Evolutionary conservation across 2,888 invertebrate species (phyloP), one percentile per base, ranked within the genome.

Genomic region (Lottia gigantea): DNA sequence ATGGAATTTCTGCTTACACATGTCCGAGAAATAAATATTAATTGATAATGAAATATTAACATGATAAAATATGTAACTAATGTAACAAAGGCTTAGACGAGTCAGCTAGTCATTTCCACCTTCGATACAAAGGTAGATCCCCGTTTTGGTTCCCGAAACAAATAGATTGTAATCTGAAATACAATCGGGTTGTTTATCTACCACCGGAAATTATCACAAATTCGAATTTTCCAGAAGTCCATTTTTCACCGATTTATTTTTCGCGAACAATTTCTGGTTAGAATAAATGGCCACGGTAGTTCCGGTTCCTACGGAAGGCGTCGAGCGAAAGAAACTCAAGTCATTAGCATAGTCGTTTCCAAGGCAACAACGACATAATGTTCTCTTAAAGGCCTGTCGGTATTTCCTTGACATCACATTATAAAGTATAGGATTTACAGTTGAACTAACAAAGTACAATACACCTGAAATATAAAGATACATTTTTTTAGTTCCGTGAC

Each of bases 331-430:
- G 47, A 68, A 31, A 63, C 68, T 68, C 31, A 68, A 23, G 64
- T 68, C 68, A 47, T 63, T 62, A 25, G 63, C 47, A 46, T 68
- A 68, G 16, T 46, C 49, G 16, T 46, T 46, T 19, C 47, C 47
- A 23, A 23, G 55, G 23, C 55, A 55, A 62, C 83, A 82, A 55
- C 82, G 76, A 67, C 85, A 87, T 64, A 89, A 79, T 11, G 89
- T 89, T 68, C 88, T 95, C 93, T 94, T 95, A 89, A 97, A 97
- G 64, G 97, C 97, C 78, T 94, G 93, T 45, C 96, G 92, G 88
- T 97, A 97, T 88, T 96, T 95, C 88, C 95, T 93, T 15, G 96
- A 97, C 95, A 97, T 95, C 68, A 96, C 93, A 89, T 97, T 95
- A 90, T 97, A 97, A 55, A 97, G 92, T 77, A 97, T 92, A 0